Percentiles rank a stretch among this genome's conserved stretches.
Conservation (phyloP, 2,888 invertebrate species). For the Phania funesta region DNA sequence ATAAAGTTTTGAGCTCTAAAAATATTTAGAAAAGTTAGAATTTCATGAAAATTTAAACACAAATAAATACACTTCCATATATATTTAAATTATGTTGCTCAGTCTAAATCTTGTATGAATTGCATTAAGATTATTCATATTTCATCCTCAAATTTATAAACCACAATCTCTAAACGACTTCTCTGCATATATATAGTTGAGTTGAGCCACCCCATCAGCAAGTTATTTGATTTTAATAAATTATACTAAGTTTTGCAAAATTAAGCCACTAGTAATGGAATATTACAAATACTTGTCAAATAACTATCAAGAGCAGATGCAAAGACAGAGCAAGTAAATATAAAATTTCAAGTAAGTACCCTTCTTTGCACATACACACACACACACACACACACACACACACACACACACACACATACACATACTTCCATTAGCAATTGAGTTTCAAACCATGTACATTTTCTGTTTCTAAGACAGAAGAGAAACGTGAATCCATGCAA, state of each 20-base stretch:
- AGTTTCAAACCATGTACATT: constrained; percentile 40
- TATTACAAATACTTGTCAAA: constrained; percentile 40
- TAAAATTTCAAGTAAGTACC: no score
- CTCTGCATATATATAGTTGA: background rate
- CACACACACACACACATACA: no score
- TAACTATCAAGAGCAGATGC: background rate
- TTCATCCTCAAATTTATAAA: constrained; percentile 9
- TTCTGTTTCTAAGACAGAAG: background rate
- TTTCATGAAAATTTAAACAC: no score
- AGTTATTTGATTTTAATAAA: constrained; percentile 41
- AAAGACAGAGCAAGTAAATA: background rate
- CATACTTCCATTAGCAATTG: no score
- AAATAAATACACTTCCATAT: background rate
- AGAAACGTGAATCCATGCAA: constrained; percentile 14
- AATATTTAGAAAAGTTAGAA: no score
- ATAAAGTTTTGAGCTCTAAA: no score
- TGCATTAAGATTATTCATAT: constrained; percentile 18
- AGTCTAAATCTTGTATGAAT: background rate
- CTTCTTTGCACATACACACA: no score
- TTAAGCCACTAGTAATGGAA: constrained; percentile 55
- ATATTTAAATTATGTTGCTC: background rate
- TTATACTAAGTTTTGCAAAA: constrained; percentile 18
- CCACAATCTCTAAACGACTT: constrained; percentile 2
- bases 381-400: no score
- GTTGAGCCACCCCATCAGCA: background rate